Base-by-base conservation (phyloP, 2,797 vertebrate species). In the Anableps anableps region DNA sequence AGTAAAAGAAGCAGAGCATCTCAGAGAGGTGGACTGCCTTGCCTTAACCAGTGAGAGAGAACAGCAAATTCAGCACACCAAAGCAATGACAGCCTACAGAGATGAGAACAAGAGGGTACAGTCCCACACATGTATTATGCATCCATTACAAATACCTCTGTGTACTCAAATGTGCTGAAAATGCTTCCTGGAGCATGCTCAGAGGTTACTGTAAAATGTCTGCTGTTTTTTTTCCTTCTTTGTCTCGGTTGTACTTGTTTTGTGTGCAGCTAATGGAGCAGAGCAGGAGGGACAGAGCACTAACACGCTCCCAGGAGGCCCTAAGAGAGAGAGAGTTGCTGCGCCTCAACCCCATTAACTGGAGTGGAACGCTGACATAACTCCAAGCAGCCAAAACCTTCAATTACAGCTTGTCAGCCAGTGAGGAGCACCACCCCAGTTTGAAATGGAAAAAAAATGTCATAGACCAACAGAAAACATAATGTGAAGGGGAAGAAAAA, bases 281-380 rank as follows among this genome's bases (percentile, higher is more conserved):
- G 90, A 89, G 89, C 80, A 95, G 95, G 95, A 93, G 88, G 86
- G 91, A 95, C 88, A 92, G 90, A 88, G 93, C 91, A 82, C 88
- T 95, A 84, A 94, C 84, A 11, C 93, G 91, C 66, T 96, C 95
- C 86, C 90, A 91, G 86, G 95, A 95, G 93, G 89, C 83, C 13
- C 81, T 94, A 81, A 92, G 85, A 80, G 95, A 96, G 78, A 87
- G 94, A 88, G 89, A 94, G 80, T 83, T 95, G 83, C 94, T 95
- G 45, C 80, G 86, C 77, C 92, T 94, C 84, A 95, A 95, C 88
- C 96, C 95, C 82, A 94, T 96, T 86, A 96, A 96, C 94, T 96
- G 95, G 96, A 96, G 94, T 84, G 94, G 94, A 86, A 96, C 94
- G 3, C 87, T 96, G 73, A 95, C 94, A 93, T 95, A 93, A 83